Percentiles rank a stretch among this genome's conserved stretches.
These are phyloP conservation scores for Idaea biselata DNA, from an alignment of 2,888 invertebrate species.

Conservation along the genomic window DNA sequence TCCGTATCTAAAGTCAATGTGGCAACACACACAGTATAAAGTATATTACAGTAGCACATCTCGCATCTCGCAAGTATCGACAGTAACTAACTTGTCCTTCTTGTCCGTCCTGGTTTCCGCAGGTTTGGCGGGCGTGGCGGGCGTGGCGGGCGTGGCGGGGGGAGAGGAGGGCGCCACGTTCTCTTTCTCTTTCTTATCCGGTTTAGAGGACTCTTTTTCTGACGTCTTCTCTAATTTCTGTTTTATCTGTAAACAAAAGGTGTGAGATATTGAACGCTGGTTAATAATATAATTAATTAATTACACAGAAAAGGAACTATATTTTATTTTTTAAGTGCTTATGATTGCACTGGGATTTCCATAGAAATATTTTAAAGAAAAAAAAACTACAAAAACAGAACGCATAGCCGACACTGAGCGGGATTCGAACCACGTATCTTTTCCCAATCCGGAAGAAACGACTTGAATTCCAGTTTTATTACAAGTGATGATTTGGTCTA, in stretches of 20 bases:
- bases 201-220: constrained; percentile 59
- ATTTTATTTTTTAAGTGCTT: too few species aligned
- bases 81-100: constrained; percentile 65
- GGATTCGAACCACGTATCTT: too few species aligned
- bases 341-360: too few species aligned
- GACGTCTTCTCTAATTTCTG: constrained; percentile 60
- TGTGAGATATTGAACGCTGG: neutral
- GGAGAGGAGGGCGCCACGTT: constrained; percentile 71
- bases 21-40: constrained; percentile 12
- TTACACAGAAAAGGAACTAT: too few species aligned
- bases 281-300: too few species aligned
- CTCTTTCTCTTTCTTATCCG: constrained; percentile 75
- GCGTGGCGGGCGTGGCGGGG: constrained; percentile 57
- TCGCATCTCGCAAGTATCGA: constrained; percentile 12
- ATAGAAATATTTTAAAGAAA: too few species aligned
- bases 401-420: too few species aligned
- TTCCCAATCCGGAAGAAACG: too few species aligned
- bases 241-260: constrained; percentile 47
- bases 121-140: constrained; percentile 53
- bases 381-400: too few species aligned
- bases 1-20: neutral
- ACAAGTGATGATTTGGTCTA: too few species aligned
- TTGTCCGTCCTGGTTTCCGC: constrained; percentile 48
- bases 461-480: too few species aligned
- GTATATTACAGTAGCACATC: constrained; percentile 2